Evolutionary conservation across 1,140 invertebrate genomes (phyloP).

Genomic region (Centruroides vittatus): DNA sequence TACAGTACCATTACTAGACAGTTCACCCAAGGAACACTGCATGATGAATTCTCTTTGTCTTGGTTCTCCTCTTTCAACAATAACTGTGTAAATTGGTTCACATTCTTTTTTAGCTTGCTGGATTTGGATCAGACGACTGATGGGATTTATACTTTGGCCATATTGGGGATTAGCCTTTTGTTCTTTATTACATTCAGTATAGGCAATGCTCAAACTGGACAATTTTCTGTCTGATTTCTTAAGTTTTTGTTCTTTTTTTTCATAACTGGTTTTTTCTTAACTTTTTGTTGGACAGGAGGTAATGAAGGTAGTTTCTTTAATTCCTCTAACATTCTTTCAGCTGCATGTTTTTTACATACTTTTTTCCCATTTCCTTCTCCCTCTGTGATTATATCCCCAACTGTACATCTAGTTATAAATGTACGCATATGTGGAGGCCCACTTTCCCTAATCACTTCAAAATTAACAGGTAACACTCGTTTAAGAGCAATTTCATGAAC

Average conservation of each 20-base stretch:
- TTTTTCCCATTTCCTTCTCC: slow-evolving; percentile 96
- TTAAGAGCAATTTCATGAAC: slow-evolving; percentile 93
- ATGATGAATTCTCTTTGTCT: slow-evolving; percentile 77
- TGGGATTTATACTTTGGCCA: slow-evolving; percentile 72
- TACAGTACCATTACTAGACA: slow-evolving; percentile 61
- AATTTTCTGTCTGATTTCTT: slow-evolving; percentile 21
- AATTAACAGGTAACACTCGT: slow-evolving; percentile 68
- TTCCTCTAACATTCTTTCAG: slow-evolving; percentile 81
- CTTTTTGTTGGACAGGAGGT: slow-evolving; percentile 32
- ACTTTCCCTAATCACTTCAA: slow-evolving; percentile 83
- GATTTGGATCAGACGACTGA: slow-evolving; percentile 84
- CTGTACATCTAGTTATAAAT: slow-evolving; percentile 70
- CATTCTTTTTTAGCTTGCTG: slow-evolving; percentile 65
- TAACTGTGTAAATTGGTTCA: slow-evolving; percentile 68
- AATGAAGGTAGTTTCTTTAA: slow-evolving; percentile 54
- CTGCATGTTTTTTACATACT: slow-evolving; percentile 82
- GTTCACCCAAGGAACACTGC: slow-evolving; percentile 46
- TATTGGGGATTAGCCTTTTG: slow-evolving; percentile 46
- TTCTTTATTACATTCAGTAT: slow-evolving; percentile 16
- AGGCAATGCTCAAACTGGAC: no score
- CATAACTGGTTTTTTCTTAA: slow-evolving; percentile 51
- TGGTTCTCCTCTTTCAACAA: slow-evolving; percentile 69
- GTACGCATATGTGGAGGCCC: slow-evolving; percentile 94
- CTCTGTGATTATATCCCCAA: slow-evolving; percentile 64
- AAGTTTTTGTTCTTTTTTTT: slow-evolving; percentile 79